Percentiles rank a stretch among this genome's conserved stretches.
phyloP scores from a whole-genome alignment of 2,888 invertebrate species.

The Griposia aprilina region DNA sequence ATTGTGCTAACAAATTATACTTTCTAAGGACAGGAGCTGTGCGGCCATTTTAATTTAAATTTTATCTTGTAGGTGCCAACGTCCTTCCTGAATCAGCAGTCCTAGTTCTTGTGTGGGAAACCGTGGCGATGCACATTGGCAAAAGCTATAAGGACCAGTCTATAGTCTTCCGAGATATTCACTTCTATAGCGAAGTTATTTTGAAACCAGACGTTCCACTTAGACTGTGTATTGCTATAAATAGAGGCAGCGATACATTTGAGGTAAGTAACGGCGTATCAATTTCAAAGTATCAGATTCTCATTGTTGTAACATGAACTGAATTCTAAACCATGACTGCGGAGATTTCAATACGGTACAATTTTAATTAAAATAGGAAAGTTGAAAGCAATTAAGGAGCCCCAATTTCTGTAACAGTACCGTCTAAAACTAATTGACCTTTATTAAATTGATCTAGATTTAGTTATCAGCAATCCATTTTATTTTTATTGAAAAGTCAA shows the following conservation, averaged over 20 bases:
- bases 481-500: conserved; percentile 1
- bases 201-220: conserved; percentile 65
- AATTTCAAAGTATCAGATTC: conserved; percentile 14
- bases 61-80: conserved; percentile 85
- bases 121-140: conserved; percentile 83
- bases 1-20: background rate
- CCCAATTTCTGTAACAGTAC: conserved; percentile 15
- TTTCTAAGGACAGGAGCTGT: background rate
- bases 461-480: background rate
- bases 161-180: conserved; percentile 70
- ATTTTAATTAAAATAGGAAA: conserved; percentile 41
- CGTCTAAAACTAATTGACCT: background rate
- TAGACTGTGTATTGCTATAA: conserved; percentile 67
- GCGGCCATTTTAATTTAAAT: background rate
- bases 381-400: conserved; percentile 30
- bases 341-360: conserved; percentile 4
- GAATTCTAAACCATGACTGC: conserved; percentile 11
- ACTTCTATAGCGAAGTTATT: conserved; percentile 68
- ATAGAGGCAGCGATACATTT: conserved; percentile 71
- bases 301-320: too few relatives aligned
- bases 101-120: conserved; percentile 88
- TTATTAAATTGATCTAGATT: background rate
- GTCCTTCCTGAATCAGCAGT: conserved; percentile 92
- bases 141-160: conserved; percentile 77
- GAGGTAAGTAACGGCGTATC: conserved; percentile 68